Percentiles rank a stretch among this genome's conserved stretches.
Evolutionary conservation across 2,888 invertebrate genomes (phyloP).

Genomic region (Dexiosoma caninum): DNA sequence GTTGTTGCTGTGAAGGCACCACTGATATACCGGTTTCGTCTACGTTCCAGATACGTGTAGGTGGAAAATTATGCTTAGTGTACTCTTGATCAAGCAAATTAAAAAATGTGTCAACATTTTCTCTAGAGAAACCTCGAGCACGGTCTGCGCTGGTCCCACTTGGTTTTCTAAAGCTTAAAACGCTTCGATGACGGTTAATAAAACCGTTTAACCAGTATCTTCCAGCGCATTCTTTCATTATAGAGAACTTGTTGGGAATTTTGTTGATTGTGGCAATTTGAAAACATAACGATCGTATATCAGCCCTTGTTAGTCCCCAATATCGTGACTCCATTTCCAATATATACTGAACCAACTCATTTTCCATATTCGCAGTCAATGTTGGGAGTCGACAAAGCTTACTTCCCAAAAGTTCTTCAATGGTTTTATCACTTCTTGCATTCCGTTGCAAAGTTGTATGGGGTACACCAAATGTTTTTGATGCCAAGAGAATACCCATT

Average conservation of each 20-base stretch:
- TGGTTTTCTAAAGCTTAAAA: constrained; percentile 20
- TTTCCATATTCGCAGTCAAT: not conserved
- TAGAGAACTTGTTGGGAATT: not conserved
- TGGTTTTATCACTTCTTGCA: too few species aligned
- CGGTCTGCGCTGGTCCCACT: constrained; percentile 36
- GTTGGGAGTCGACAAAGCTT: not conserved
- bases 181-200: not conserved
- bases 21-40: constrained; percentile 10
- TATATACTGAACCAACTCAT: constrained; percentile 30
- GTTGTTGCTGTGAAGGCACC: not conserved
- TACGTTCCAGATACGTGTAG: not conserved
- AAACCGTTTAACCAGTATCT: not conserved
- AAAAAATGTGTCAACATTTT: constrained; percentile 16
- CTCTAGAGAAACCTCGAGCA: constrained; percentile 29
- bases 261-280: not conserved
- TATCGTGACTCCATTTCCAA: constrained; percentile 26
- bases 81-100: constrained; percentile 16
- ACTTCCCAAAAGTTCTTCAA: too few species aligned
- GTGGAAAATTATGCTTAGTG: constrained; percentile 11
- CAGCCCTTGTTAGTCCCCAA: not conserved
- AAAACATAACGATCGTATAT: not conserved
- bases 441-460: too few species aligned
- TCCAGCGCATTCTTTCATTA: not conserved
- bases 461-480: too few species aligned
- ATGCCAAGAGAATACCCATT: too few species aligned